These are phyloP conservation scores for Apodemia duryi DNA, from an alignment of 2,888 invertebrate genomes.

Conservation along the genomic window DNA sequence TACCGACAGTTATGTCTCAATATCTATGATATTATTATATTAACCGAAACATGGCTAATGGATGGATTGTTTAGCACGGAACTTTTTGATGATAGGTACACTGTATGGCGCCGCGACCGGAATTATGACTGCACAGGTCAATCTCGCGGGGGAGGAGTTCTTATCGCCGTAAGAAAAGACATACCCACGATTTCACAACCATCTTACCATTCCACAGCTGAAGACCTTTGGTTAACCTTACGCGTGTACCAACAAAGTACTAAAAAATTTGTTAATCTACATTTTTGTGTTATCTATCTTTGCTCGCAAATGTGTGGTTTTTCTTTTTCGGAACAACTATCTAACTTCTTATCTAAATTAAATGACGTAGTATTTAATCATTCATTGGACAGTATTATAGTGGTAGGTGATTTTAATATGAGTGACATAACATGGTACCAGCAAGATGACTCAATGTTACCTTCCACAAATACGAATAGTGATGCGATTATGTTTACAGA, in stretches of 20 bases:
- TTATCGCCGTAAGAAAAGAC: not conserved
- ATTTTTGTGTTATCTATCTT: not conserved
- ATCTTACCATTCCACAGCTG: not conserved
- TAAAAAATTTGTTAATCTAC: not conserved
- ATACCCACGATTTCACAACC: not conserved
- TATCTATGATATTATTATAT: not conserved
- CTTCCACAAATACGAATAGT: too few species aligned
- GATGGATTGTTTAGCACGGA: not conserved
- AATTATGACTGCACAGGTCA: not conserved
- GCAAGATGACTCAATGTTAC: not conserved
- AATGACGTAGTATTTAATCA: not conserved
- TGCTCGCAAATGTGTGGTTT: not conserved
- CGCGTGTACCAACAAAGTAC: not conserved
- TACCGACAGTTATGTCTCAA: not conserved
- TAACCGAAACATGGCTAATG: not conserved
- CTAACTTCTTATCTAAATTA: not conserved
- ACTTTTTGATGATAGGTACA: not conserved
- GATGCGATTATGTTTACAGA: not conserved
- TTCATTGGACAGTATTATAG: not conserved
- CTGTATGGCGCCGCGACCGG: not conserved
- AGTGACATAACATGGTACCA: not conserved
- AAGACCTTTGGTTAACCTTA: not conserved
- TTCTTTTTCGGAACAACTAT: not conserved
- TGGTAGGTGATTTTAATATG: conserved; percentile 2
- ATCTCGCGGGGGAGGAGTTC: not conserved